Conservation (phyloP, 2,113 vertebrate genomes). For the Caracal caracal region DNA sequence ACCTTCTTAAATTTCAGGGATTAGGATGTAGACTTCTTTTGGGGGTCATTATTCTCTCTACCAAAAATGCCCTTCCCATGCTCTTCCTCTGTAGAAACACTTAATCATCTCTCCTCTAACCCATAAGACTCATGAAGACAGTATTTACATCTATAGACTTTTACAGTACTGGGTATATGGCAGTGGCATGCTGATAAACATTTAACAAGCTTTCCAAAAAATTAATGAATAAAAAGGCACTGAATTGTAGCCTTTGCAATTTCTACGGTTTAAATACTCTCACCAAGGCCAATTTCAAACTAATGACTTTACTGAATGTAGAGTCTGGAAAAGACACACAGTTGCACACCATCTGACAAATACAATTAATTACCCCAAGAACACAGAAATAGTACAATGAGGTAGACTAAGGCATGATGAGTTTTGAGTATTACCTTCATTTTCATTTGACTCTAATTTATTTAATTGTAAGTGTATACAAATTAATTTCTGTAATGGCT, state of each 20-base stretch:
- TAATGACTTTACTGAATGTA: neutral
- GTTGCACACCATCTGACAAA: neutral
- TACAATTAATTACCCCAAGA: neutral
- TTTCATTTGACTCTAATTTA: neutral
- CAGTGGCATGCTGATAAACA: neutral
- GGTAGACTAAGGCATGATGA: neutral
- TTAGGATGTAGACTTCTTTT: neutral
- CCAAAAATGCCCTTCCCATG: neutral
- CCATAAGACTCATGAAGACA: neutral
- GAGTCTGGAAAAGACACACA: neutral
- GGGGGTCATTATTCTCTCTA: neutral
- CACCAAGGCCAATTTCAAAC: neutral
- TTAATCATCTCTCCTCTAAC: neutral
- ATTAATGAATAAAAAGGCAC: neutral
- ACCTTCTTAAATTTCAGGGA: neutral
- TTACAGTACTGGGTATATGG: rapidly evolving
- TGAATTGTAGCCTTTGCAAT: neutral
- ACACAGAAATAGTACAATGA: neutral
- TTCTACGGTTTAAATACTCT: neutral
- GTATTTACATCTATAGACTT: neutral
- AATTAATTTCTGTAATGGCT: neutral
- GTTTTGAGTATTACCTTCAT: neutral
- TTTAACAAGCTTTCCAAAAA: neutral
- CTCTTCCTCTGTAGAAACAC: neutral
- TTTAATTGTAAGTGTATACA: neutral